Conservation (phyloP, 1,140 invertebrate species). For the Platyura marginata region DNA sequence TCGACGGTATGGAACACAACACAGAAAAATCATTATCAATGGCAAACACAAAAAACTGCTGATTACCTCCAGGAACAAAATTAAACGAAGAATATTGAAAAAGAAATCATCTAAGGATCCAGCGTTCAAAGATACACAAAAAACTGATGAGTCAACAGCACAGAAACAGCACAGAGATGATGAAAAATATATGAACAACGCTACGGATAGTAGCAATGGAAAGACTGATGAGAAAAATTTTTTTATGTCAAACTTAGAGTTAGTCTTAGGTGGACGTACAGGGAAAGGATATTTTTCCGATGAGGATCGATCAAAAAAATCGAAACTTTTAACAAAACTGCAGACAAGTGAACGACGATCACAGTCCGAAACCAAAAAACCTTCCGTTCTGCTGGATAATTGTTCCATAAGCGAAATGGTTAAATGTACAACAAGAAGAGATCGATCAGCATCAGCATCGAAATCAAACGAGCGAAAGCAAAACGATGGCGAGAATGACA, state of each 20-base stretch:
- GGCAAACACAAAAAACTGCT: not conserved
- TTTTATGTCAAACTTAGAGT: constrained; percentile 8
- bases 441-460: not conserved
- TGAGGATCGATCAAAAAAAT: constrained; percentile 9
- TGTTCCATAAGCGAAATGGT: not conserved
- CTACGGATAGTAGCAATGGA: constrained; percentile 3
- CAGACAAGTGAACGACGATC: constrained; percentile 13
- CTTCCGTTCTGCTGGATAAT: constrained; percentile 3
- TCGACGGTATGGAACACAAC: constrained; percentile 3
- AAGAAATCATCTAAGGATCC: not conserved
- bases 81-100: not conserved
- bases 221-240: constrained; percentile 6
- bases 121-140: not conserved
- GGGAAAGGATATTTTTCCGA: constrained; percentile 24
- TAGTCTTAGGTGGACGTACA: constrained; percentile 7
- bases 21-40: constrained; percentile 3
- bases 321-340: not conserved
- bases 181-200: not conserved
- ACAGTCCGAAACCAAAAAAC: constrained; percentile 20
- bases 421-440: too few relatives aligned
- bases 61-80: not conserved
- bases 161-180: too few relatives aligned
- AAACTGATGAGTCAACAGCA: not conserved
- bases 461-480: not conserved
- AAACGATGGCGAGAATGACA: constrained; percentile 1